These are phyloP conservation scores for Apodemia duryi DNA, from an alignment of 2,888 invertebrate species.

Conservation along the genomic window DNA sequence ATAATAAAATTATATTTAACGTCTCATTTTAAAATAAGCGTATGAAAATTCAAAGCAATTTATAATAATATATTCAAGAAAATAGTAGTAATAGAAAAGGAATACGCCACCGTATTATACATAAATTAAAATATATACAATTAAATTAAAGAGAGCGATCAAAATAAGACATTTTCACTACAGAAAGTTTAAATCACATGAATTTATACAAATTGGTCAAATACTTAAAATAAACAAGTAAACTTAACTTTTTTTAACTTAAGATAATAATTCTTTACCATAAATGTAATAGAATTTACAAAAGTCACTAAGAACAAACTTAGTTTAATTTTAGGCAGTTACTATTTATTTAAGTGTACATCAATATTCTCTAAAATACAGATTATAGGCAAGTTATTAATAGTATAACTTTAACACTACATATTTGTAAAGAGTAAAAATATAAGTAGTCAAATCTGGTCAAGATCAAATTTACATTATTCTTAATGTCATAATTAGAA, in stretches of 20 bases:
- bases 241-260: not conserved
- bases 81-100: not conserved
- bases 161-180: not conserved
- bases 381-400: not conserved
- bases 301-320: not conserved
- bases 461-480: no score
- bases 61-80: not conserved
- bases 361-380: not conserved
- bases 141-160: not conserved
- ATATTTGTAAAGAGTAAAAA: no score
- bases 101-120: not conserved
- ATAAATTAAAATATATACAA: constrained; percentile 3
- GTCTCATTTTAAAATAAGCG: no score
- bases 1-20: no score
- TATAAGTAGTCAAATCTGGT: no score
- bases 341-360: not conserved
- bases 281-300: not conserved
- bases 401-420: no score
- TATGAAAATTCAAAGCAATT: not conserved
- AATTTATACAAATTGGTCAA: constrained; percentile 5
- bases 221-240: not conserved
- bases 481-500: not conserved
- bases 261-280: not conserved
- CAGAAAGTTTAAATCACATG: no score
- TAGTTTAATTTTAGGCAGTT: not conserved